Base-by-base conservation (phyloP, 2,888 invertebrate genomes). In the Spatulosminthurus flaviceps region DNA sequence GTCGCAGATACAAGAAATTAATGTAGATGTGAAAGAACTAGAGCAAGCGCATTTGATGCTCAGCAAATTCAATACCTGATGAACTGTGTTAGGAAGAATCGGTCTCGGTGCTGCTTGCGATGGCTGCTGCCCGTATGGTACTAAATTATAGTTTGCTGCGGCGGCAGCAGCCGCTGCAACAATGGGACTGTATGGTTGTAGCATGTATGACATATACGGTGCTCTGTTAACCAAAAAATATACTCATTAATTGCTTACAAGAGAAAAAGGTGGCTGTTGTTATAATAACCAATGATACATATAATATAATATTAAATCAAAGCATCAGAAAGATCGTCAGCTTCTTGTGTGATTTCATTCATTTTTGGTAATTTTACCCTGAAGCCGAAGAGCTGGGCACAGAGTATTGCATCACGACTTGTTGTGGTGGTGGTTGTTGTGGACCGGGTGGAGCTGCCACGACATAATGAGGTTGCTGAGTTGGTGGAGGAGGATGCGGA, bases 351-450 rank as follows among this genome's bases (percentile, higher is more conserved):
- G n/a, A n/a, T n/a, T n/a, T n/a, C n/a, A n/a, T n/a, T n/a, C n/a
- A n/a, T 51, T 51, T 51, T 51, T 21, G 7, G 19, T 70, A 34
- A 70, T 4, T 28, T 28, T 70, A 78, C 78, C 29, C 29, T 19
- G 77, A 24, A 26, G 79, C 61, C 9, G 79, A 73, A 42, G 79
- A 74, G 2, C 73, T 79, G 66, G 79, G 79, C 72, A 79, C 79
- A 41, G 79, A 79, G 74, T 79, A 79, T 79, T 79, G 79, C 79
- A 79, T 79, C 74, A 79, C 43, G 22, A 79, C 79, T 64, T 34
- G 79, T 60, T 79, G 79, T 29, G 34, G 77, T 26, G 34, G 19
- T 42, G 70, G 79, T 29, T 26, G 67, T 26, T 64, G 21, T 24
- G 72, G n/a, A 28, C 43, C 64, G 21, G 41, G 64, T 26, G 77